These are phyloP conservation scores for Lasius platythorax DNA, from an alignment of 2,888 invertebrate genomes.

Conservation along the genomic window DNA sequence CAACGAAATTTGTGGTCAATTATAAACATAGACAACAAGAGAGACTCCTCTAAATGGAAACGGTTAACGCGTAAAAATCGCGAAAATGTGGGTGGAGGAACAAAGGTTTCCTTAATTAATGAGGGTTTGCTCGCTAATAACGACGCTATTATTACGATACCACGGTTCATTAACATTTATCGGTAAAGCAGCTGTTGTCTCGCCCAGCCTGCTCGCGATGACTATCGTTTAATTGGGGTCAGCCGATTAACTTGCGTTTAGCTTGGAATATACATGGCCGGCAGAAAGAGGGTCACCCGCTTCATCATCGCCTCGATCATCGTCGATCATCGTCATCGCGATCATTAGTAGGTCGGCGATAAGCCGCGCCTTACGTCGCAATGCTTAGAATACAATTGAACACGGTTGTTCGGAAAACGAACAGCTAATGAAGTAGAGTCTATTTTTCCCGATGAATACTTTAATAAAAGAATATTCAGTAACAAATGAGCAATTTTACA, in stretches of 20 bases:
- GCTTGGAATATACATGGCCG: constrained; percentile 43
- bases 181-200: constrained; percentile 70
- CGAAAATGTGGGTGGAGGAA: constrained; percentile 65
- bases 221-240: constrained; percentile 77
- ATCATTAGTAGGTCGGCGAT: constrained; percentile 60
- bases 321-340: constrained; percentile 63
- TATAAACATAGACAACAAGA: constrained; percentile 17
- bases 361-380: constrained; percentile 34
- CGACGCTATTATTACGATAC: constrained; percentile 63
- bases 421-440: constrained; percentile 52
- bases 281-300: constrained; percentile 58
- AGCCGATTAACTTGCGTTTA: constrained; percentile 71
- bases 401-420: not conserved
- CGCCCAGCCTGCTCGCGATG: constrained; percentile 68
- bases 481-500: not conserved
- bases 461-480: not conserved
- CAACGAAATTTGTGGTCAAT: constrained; percentile 36
- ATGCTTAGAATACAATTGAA: constrained; percentile 33
- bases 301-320: constrained; percentile 68
- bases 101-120: constrained; percentile 68
- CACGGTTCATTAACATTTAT: constrained; percentile 76
- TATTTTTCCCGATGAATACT: constrained; percentile 35
- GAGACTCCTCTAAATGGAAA: constrained; percentile 18
- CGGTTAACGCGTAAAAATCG: constrained; percentile 47
- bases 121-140: constrained; percentile 62